These are phyloP conservation scores for Callipepla californica DNA, from an alignment of 2,113 vertebrate genomes.

Conservation along the genomic window DNA sequence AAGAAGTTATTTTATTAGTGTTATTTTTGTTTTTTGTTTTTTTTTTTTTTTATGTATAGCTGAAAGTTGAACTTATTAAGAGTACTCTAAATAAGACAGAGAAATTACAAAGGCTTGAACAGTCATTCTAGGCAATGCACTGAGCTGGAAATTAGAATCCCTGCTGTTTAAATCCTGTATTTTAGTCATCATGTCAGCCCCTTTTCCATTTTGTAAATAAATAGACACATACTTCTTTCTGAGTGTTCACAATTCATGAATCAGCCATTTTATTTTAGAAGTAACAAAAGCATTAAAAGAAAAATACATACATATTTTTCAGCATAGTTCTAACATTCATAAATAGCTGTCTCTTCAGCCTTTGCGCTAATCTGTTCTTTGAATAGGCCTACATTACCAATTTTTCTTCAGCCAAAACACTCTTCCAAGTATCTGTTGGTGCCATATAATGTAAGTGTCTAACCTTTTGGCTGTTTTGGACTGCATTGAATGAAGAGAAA, in stretches of 20 bases:
- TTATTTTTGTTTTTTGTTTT: background rate
- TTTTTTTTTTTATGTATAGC: background rate
- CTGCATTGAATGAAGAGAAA: background rate
- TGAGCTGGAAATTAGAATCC: slow-evolving; percentile 13
- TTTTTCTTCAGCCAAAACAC: background rate
- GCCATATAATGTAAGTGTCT: background rate
- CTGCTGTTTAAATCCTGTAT: background rate
- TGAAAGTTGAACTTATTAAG: background rate
- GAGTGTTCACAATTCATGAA: background rate
- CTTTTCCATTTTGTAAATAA: slow-evolving; percentile 11
- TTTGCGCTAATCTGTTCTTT: background rate
- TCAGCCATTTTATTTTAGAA: background rate
- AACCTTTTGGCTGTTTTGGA: background rate
- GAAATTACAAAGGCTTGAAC: slow-evolving; percentile 1
- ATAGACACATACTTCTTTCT: background rate
- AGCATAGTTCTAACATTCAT: background rate
- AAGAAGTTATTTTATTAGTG: background rate
- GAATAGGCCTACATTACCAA: background rate
- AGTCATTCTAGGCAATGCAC: background rate
- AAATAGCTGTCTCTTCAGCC: background rate
- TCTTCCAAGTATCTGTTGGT: background rate
- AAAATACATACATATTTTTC: background rate
- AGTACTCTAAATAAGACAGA: background rate
- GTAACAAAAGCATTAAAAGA: background rate
- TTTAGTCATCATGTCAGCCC: background rate